Evolutionary conservation across 2,888 invertebrate species (phyloP).

Genomic region (Flabesymbios commensalis): DNA sequence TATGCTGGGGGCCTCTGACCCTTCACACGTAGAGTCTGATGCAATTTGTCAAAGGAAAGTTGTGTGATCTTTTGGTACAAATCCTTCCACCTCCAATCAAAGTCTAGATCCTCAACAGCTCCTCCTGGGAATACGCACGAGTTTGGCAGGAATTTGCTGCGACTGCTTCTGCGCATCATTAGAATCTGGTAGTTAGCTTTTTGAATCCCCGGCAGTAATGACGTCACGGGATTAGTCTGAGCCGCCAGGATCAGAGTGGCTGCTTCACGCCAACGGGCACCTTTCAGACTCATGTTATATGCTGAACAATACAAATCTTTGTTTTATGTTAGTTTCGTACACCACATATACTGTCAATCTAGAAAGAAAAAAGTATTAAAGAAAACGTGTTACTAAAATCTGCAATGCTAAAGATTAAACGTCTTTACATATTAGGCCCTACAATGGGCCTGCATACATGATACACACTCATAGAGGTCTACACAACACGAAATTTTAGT

Average conservation of each 20-base stretch:
- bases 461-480: too few relatives aligned
- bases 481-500: too few relatives aligned
- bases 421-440: too few relatives aligned
- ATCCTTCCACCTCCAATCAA: conserved; percentile 7
- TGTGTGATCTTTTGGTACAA: not conserved
- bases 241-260: conserved; percentile 13
- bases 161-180: conserved; percentile 68
- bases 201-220: not conserved
- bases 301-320: too few relatives aligned
- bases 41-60: not conserved
- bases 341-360: too few relatives aligned
- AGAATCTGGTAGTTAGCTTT: conserved; percentile 55
- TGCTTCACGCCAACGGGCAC: conserved; percentile 23
- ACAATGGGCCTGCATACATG: too few relatives aligned
- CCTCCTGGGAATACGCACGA: conserved; percentile 91
- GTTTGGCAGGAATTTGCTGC: conserved; percentile 76
- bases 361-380: too few relatives aligned
- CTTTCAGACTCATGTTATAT: too few relatives aligned
- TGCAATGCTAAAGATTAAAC: too few relatives aligned
- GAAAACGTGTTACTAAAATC: too few relatives aligned
- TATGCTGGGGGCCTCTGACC: conserved; percentile 7
- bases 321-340: too few relatives aligned
- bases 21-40: not conserved
- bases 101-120: conserved; percentile 56
- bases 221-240: not conserved